A percentile compares a stretch with the other conserved stretches of the same genome.
phyloP scores from a whole-genome alignment of 2,797 vertebrate genomes.

The Brachyalestes nurse region DNA sequence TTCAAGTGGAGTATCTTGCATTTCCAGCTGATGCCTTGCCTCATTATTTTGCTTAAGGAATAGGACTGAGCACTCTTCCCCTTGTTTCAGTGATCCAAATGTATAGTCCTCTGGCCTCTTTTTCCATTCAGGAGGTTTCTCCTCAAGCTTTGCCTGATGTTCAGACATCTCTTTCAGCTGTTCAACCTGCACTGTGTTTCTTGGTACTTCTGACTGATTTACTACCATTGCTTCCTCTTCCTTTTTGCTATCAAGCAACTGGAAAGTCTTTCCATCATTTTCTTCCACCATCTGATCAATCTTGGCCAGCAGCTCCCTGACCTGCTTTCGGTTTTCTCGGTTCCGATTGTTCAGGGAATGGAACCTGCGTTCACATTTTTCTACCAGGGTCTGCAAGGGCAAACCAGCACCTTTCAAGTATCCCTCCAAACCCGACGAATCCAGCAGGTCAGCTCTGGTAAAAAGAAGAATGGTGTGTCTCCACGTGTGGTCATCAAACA shows the following conservation, averaged over 20 bases:
- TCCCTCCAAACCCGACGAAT: not conserved
- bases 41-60: not conserved
- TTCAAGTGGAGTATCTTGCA: not conserved
- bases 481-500: conserved; percentile 18
- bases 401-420: conserved; percentile 7
- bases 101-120: not conserved
- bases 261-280: conserved; percentile 15
- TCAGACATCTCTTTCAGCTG: not conserved
- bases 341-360: conserved; percentile 13
- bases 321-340: not conserved
- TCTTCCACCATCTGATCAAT: conserved; percentile 30
- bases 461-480: conserved; percentile 45
- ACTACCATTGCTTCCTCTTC: not conserved
- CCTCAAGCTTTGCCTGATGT: not conserved
- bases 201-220: not conserved
- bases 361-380: conserved; percentile 25
- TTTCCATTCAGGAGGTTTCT: not conserved
- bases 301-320: conserved; percentile 31
- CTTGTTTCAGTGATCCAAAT: not conserved
- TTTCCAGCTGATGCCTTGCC: not conserved
- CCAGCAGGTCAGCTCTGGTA: conserved; percentile 30
- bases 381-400: conserved; percentile 19
- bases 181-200: not conserved
- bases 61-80: not conserved
- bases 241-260: not conserved